Conservation (phyloP, 2,888 invertebrate genomes). For the Girardia tigrina region DNA sequence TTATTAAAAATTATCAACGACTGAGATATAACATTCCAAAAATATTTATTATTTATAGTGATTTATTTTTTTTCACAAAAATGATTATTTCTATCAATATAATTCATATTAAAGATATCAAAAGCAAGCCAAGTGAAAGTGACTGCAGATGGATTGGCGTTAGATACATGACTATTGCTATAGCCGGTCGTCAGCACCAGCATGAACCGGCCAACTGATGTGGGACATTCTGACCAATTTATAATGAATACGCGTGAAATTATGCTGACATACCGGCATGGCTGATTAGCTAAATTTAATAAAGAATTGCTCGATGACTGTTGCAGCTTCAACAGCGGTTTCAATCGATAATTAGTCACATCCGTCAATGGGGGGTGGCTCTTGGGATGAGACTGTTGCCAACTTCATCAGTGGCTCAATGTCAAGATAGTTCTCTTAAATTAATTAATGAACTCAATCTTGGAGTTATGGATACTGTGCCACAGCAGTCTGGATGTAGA, state of each 20-base stretch:
- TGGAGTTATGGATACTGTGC: slow-evolving; percentile 19
- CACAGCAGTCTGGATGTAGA: no score
- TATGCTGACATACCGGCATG: slow-evolving; percentile 23
- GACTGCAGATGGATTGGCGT: neutral
- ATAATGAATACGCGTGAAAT: slow-evolving; percentile 23
- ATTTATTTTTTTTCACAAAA: neutral
- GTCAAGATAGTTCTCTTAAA: neutral
- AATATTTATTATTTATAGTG: neutral
- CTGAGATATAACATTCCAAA: no score
- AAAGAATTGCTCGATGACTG: slow-evolving; percentile 11
- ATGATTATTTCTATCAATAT: slow-evolving; percentile 23
- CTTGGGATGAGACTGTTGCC: slow-evolving; percentile 2
- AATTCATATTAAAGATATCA: slow-evolving; percentile 17
- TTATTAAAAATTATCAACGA: no score
- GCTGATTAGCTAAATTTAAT: slow-evolving; percentile 13
- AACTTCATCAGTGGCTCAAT: slow-evolving; percentile 12
- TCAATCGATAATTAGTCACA: slow-evolving; percentile 17
- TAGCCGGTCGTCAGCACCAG: neutral
- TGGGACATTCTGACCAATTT: slow-evolving; percentile 8
- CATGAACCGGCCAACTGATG: slow-evolving; percentile 16
- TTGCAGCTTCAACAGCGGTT: neutral
- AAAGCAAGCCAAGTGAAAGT: neutral
- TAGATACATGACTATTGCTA: neutral
- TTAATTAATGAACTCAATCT: slow-evolving; percentile 19
- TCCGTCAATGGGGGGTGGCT: neutral